phyloP scores from a whole-genome alignment of 2,113 vertebrate species.

The Lagopus muta region DNA sequence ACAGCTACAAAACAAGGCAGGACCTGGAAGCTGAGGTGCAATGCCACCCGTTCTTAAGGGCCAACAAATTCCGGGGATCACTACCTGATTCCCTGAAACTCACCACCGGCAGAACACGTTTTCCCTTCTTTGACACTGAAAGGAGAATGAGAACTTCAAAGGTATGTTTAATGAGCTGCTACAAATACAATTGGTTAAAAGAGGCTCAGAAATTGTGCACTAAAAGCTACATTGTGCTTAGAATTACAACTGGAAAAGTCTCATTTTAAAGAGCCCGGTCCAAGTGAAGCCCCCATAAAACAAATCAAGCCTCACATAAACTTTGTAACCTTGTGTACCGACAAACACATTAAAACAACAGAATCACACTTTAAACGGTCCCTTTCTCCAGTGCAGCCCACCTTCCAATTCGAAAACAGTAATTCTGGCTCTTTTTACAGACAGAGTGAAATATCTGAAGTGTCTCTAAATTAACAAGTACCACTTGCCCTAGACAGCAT shows the following conservation, averaged over 20 bases:
- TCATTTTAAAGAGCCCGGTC: slow-evolving; percentile 30
- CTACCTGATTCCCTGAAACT: slow-evolving; percentile 66
- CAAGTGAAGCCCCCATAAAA: slow-evolving; percentile 62
- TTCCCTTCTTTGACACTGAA: slow-evolving; percentile 61
- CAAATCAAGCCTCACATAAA: slow-evolving; percentile 65
- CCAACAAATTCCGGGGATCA: slow-evolving; percentile 51
- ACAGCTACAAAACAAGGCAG: background rate
- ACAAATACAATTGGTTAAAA: slow-evolving; percentile 55
- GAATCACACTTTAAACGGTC: slow-evolving; percentile 34
- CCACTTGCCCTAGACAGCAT: slow-evolving; percentile 78
- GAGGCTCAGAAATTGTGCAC: slow-evolving; percentile 52
- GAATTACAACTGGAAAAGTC: slow-evolving; percentile 61
- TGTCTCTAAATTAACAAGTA: slow-evolving; percentile 80
- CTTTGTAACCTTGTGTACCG: slow-evolving; percentile 40
- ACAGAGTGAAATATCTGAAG: slow-evolving; percentile 72
- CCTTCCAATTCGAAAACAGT: slow-evolving; percentile 65
- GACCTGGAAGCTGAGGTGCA: background rate
- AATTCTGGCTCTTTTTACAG: slow-evolving; percentile 68
- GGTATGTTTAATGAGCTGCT: slow-evolving; percentile 68
- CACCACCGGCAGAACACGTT: slow-evolving; percentile 57
- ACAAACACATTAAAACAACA: slow-evolving; percentile 54
- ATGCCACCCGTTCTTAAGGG: slow-evolving; percentile 16
- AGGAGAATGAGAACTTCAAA: slow-evolving; percentile 65
- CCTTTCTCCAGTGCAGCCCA: background rate
- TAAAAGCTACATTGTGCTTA: slow-evolving; percentile 56